phyloP scores from a whole-genome alignment of 2,113 vertebrate genomes.

The Lates calcarifer region DNA sequence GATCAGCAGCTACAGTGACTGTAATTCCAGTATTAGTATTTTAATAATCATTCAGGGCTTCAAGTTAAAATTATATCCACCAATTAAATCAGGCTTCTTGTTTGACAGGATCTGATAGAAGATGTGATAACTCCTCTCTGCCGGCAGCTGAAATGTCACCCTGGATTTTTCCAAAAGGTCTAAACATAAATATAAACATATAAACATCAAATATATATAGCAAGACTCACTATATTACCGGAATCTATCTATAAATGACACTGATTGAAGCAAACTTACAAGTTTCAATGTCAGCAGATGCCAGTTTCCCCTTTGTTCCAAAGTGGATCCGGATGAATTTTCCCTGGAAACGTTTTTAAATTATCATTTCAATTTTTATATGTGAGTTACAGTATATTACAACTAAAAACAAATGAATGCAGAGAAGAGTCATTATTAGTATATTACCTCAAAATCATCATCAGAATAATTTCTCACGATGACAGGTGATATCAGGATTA shows the following conservation, averaged over 20 bases:
- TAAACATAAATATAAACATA: conserved; percentile 27
- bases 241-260: background rate
- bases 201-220: background rate
- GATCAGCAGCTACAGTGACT: background rate
- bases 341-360: conserved; percentile 56
- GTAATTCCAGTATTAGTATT: background rate
- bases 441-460: background rate
- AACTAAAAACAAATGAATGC: background rate
- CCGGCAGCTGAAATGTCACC: conserved; percentile 78
- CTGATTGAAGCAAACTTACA: conserved; percentile 58
- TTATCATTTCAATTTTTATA: conserved; percentile 2
- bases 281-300: conserved; percentile 81
- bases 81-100: conserved; percentile 61
- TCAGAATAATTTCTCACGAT: background rate
- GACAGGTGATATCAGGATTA: background rate
- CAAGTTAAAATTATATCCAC: conserved; percentile 18
- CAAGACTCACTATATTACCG: background rate
- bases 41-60: background rate
- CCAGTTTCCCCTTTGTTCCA: conserved; percentile 78
- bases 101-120: conserved; percentile 78
- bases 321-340: conserved; percentile 84
- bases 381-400: background rate
- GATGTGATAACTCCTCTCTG: conserved; percentile 81
- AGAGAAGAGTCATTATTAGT: background rate
- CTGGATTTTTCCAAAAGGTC: conserved; percentile 82